Conservation (phyloP, 2,797 vertebrate genomes). For the Bucorvus abyssinicus region DNA sequence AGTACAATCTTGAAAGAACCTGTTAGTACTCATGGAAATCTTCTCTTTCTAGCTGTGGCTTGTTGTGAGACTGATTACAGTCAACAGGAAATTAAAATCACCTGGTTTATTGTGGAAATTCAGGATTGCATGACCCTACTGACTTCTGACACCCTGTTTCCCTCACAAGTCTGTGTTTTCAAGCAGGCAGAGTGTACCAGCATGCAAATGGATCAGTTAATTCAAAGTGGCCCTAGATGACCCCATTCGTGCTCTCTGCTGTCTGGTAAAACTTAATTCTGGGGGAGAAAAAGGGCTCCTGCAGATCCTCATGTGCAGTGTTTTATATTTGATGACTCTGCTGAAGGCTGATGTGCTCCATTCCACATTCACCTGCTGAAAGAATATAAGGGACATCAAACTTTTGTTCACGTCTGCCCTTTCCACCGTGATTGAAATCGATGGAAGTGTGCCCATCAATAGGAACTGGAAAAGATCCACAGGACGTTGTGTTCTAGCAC, state of each 20-base stretch:
- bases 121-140: not conserved
- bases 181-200: not conserved
- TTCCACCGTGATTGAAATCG: conserved; percentile 16
- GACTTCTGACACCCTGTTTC: not conserved
- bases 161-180: not conserved
- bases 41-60: not conserved
- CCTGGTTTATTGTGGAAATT: not conserved
- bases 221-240: not conserved
- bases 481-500: conserved; percentile 19
- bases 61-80: not conserved
- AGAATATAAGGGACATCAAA: conserved; percentile 15
- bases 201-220: conserved; percentile 10
- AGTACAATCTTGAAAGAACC: not conserved
- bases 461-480: conserved; percentile 47
- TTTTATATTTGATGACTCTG: conserved; percentile 11
- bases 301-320: not conserved
- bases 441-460: conserved; percentile 42
- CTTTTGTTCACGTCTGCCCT: conserved; percentile 38
- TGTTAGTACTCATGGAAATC: not conserved
- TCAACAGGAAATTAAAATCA: not conserved
- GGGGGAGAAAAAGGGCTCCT: not conserved
- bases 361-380: not conserved
- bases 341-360: not conserved
- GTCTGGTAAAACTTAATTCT: not conserved
- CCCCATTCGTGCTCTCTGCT: not conserved